These are phyloP conservation scores for Porites cylindrica DNA, from an alignment of 92 coral and sea anemone genomes.

Conservation along the genomic window DNA sequence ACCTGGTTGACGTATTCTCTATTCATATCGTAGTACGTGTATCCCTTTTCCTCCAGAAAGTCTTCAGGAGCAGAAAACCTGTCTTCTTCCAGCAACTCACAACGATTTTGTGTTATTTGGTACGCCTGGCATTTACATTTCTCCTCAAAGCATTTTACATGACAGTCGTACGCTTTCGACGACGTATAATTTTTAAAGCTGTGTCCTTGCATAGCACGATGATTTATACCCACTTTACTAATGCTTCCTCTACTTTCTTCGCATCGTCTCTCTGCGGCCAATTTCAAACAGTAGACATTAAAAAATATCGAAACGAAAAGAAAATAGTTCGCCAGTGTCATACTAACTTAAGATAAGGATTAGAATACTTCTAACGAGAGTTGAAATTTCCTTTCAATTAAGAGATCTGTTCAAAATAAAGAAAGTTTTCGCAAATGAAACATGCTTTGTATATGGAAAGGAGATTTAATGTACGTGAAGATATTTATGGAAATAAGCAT, in stretches of 20 bases:
- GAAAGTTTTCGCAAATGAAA: too few species aligned
- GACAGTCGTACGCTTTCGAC: constrained; percentile 18
- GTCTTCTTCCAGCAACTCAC: constrained; percentile 47
- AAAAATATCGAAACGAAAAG: not conserved
- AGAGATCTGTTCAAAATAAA: too few species aligned
- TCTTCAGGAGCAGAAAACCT: constrained; percentile 25
- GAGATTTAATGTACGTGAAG: too few species aligned
- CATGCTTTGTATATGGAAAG: too few species aligned
- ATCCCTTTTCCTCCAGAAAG: not conserved
- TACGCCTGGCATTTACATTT: constrained; percentile 48
- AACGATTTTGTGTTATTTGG: constrained; percentile 20
- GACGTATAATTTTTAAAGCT: constrained; percentile 40
- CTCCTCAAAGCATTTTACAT: constrained; percentile 42
- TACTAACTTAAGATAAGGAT: not conserved
- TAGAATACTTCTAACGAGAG: not conserved
- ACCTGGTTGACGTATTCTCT: constrained; percentile 22
- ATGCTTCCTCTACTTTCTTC: not conserved
- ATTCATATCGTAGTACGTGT: constrained; percentile 23
- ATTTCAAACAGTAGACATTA: not conserved
- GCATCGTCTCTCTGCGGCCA: not conserved
- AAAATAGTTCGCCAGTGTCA: not conserved
- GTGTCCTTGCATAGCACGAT: constrained; percentile 42
- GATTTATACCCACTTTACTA: not conserved
- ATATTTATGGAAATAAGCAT: too few species aligned
- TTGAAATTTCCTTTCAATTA: not conserved